These are phyloP conservation scores for Cephalotes varians DNA, from an alignment of 2,888 invertebrate genomes.

Conservation along the genomic window DNA sequence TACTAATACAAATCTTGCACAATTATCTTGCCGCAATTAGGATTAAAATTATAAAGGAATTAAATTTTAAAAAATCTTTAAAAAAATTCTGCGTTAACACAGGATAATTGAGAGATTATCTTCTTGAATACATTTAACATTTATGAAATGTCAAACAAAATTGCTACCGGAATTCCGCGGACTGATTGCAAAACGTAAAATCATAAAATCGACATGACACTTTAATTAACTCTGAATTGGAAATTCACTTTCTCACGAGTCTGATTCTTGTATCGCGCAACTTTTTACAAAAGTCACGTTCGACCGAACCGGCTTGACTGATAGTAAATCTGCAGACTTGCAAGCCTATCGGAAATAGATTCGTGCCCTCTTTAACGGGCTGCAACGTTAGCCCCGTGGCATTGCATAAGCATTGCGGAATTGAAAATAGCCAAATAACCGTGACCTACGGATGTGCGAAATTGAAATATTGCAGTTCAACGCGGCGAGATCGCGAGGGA, in stretches of 20 bases:
- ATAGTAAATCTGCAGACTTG: constrained; percentile 66
- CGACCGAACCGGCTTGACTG: constrained; percentile 38
- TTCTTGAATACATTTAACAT: neutral
- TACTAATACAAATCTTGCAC: neutral
- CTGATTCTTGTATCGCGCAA: constrained; percentile 1
- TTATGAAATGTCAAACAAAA: neutral
- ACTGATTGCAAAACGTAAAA: neutral
- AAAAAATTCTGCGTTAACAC: neutral
- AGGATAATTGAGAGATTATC: neutral
- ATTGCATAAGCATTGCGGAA: constrained; percentile 77
- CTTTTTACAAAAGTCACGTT: constrained; percentile 46
- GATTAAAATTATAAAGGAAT: neutral
- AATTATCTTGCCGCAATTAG: constrained; percentile 14
- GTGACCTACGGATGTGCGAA: constrained; percentile 75
- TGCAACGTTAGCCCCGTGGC: constrained; percentile 75
- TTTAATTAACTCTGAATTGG: neutral
- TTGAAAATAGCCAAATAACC: constrained; percentile 81
- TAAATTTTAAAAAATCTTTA: neutral
- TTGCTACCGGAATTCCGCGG: neutral
- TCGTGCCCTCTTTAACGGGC: constrained; percentile 75
- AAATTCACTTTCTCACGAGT: constrained; percentile 20
- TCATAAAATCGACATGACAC: neutral
- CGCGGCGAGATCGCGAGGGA: neutral
- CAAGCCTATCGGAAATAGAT: constrained; percentile 80
- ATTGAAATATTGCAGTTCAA: constrained; percentile 42